phyloP scores from a whole-genome alignment of 2,797 vertebrate species.

The Lindbergichthys nudifrons region DNA sequence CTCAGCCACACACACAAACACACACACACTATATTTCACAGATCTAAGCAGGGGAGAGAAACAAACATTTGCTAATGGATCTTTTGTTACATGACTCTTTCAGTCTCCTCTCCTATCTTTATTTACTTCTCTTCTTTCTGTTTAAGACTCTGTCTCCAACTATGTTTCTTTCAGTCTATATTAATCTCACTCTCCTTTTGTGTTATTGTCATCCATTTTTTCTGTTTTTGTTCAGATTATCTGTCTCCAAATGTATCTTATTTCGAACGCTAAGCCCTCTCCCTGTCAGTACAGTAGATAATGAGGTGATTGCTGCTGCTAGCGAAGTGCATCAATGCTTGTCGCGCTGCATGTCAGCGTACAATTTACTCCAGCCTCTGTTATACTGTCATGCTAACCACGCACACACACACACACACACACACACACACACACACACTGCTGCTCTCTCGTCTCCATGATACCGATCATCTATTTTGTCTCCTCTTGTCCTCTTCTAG shows the following conservation, averaged over 20 bases:
- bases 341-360: constrained; percentile 32
- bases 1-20: constrained; percentile 16
- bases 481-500: constrained; percentile 5
- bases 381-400: constrained; percentile 47
- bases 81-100: constrained; percentile 59
- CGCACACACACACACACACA: constrained; percentile 8
- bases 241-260: constrained; percentile 32
- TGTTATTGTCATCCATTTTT: constrained; percentile 17
- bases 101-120: constrained; percentile 20
- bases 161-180: constrained; percentile 31
- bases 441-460: not conserved
- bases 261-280: constrained; percentile 36
- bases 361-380: constrained; percentile 50
- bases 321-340: constrained; percentile 48
- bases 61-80: constrained; percentile 57
- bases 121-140: constrained; percentile 29
- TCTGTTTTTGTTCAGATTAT: not conserved
- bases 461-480: not conserved
- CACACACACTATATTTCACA: constrained; percentile 21
- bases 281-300: constrained; percentile 60
- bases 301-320: constrained; percentile 68
- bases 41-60: constrained; percentile 29
- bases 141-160: constrained; percentile 24
- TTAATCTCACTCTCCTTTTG: constrained; percentile 35
- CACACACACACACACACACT: constrained; percentile 3